These are phyloP conservation scores for Papilio gigon DNA, from an alignment of 2,888 invertebrate genomes.

Conservation along the genomic window DNA sequence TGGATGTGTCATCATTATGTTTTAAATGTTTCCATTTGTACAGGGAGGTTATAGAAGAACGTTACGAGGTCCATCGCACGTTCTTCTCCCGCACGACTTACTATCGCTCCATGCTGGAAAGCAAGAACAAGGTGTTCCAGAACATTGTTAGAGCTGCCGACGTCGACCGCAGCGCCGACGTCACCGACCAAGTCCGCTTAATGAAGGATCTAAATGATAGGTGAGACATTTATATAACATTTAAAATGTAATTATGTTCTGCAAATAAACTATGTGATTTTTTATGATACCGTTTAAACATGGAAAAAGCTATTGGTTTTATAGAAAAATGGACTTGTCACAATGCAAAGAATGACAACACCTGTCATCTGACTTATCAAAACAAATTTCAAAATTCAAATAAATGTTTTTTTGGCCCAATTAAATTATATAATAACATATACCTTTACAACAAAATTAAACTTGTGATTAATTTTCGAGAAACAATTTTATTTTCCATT, in stretches of 20 bases:
- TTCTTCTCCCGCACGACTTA: constrained; percentile 95
- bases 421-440: not conserved
- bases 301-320: not conserved
- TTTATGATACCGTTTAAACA: not conserved
- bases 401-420: not conserved
- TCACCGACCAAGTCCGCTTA: constrained; percentile 85
- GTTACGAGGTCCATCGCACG: constrained; percentile 90
- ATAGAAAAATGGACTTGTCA: not conserved
- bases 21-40: constrained; percentile 51
- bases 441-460: not conserved
- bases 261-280: not conserved
- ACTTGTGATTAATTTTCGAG: not conserved
- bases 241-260: not conserved
- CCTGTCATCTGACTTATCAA: not conserved
- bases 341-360: constrained; percentile 1
- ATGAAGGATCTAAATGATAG: constrained; percentile 92
- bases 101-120: constrained; percentile 96
- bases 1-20: not conserved
- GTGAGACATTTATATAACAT: constrained; percentile 46
- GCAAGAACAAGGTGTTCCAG: constrained; percentile 96
- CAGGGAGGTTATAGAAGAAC: constrained; percentile 87
- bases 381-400: constrained; percentile 5
- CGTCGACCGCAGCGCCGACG: constrained; percentile 88
- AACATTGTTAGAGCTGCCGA: constrained; percentile 91
- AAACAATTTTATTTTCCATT: no score